Base-by-base conservation (phyloP, 2,797 vertebrate species). In the Halcyon chelicuti region DNA sequence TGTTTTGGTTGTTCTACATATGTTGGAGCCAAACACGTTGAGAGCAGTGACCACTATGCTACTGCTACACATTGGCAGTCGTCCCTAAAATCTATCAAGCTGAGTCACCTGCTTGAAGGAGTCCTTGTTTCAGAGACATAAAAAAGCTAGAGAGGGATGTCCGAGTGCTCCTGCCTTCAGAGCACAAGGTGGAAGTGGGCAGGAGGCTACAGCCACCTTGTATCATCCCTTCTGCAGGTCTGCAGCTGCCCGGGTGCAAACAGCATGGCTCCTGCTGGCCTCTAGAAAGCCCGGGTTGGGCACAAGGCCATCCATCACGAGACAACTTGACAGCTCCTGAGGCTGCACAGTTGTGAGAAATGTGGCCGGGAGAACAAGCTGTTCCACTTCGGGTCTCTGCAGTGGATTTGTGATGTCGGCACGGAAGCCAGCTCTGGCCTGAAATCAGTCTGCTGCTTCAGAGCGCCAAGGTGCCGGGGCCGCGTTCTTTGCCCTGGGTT, bases 311-410 rank as follows among this genome's bases (percentile, higher is more conserved):
- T 80, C 57, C 2, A 3, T 88, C 60, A 74, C 62, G 63, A 31
- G 60, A 10, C 81, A 70, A 58, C 81, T 74, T 85, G 81, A 63
- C 79, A 92, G 83, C 63, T 80, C 84, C 88, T 2, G 17, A 26
- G 63, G 80, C 62, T 86, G 47, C 61, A 37, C 0, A 1, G 33
- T 46, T 85, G 87, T 91, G 74, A 90, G 78, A 77, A 68, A 66
- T 5, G 4, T 1, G 65, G 58, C 28, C 4, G 7, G 66, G 63
- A 91, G 96, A 91, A 95, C 87, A 94, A 72, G 49, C 88, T 90
- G 93, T 96, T 97, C 90, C 11, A 18, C 84, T 95, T 95, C 35
- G n/a, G 66, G 26, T 61, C 83, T 78, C 92, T 71, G 81, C 68
- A 79, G 67, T 74, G 67, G 60, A 37, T 95, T 91, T 86, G 67